Base-by-base conservation (phyloP, 2,113 vertebrate species). In the Cnemophilus loriae region DNA sequence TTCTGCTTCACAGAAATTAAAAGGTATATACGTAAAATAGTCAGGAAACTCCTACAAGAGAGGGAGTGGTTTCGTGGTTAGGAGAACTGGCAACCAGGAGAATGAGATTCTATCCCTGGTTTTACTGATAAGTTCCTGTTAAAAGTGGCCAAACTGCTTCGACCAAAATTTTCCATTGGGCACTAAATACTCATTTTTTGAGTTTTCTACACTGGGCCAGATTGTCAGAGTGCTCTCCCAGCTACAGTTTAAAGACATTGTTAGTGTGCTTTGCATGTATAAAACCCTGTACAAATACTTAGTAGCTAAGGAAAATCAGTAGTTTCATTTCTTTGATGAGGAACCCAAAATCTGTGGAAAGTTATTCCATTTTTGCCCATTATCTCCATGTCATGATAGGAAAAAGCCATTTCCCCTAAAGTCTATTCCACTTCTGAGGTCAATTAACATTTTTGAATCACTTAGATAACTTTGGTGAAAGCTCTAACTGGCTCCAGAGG, bases 251-350 rank as follows among this genome's bases (percentile, higher is more conserved):
- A 67, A 90, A 92, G 71, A 84, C 59, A 57, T 1, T 84, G 71
- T 22, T 74, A 20, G 46, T 41, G n/a, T 90, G 30, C 35, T 89
- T 90, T 86, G 71, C 47, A 47, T 47, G 44, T 92, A 52, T 8
- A 78, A 90, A 92, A 37, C 10, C 24, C 60, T 50, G 27, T 60
- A 37, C 21, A 90, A 84, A 81, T 89, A 44, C 4, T 26, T 71
- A 83, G 67, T 77, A 90, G 46, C 64, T 85, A 85, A 93, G 85
- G 42, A 94, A 93, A 92, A 88, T 83, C 82, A 57, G 37, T 49
- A 53, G 23, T 90, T 70, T 90, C 0, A 15, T 93, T 93, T 93
- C 28, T 63, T 73, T 74, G 39, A 41, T 59, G 42, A 77, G 44
- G 42, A 84, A 78, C 39, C 32, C 32, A 75, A 84, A 95, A 71